Base-by-base conservation (phyloP, 2,797 vertebrate species). In the Glyptemys insculpta region DNA sequence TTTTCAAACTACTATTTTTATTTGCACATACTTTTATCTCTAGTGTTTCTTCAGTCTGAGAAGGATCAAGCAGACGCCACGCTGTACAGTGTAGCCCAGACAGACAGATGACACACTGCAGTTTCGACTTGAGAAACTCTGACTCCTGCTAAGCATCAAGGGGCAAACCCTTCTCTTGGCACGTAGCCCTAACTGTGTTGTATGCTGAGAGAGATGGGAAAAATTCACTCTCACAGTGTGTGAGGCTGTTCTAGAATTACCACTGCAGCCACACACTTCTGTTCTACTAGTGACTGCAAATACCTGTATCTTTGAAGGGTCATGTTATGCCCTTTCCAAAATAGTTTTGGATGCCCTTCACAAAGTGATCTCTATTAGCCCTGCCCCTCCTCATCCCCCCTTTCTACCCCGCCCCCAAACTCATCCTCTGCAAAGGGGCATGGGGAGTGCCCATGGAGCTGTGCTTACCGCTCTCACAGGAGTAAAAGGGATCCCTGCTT, bases 101-200 rank as follows among this genome's bases (percentile, higher is more conserved):
- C 91, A 95, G 94, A 78, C 94, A 89, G 87, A 93, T 97, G 97
- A 95, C 92, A 95, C 57, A 62, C 81, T 92, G 54, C 74, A 90
- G 92, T 96, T 97, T 96, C 91, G 90, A 97, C 92, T 94, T 25
- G n/a, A 80, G 50, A 87, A 97, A 97, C 88, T 91, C 94, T 90
- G 88, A 86, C 93, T 96, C 86, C 94, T 94, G 94, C 92, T 90
- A 93, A 95, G 91, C 79, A 87, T 96, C 95, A 96, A 92, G 95
- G 92, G 94, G 85, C 85, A 97, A 95, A 95, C 41, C 85, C 96
- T 97, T 95, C 96, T 96, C 95, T 97, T 88, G 93, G 92, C 95
- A 91, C 4, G 0, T 94, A 95, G 62, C 76, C 72, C 15, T 65
- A 85, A 29, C 82, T 16, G 56, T 37, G 47, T 78, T 23, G 14